These are phyloP conservation scores for Polylopha cassiicola DNA, from an alignment of 2,888 invertebrate genomes.

Conservation along the genomic window DNA sequence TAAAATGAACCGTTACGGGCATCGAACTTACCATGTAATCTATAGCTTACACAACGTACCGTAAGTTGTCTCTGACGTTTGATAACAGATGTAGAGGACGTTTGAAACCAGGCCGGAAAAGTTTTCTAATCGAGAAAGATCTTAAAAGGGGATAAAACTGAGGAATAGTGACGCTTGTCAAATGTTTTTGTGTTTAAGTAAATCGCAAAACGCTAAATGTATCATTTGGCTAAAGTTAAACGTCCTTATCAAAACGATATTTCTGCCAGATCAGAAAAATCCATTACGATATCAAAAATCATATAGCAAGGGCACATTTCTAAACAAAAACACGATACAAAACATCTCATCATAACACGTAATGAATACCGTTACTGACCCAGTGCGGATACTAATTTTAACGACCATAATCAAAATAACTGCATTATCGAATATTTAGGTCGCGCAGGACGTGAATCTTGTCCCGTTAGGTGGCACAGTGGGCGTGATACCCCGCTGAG, in stretches of 20 bases:
- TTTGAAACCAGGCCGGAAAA: constrained; percentile 15
- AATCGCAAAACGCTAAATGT: too few relatives aligned
- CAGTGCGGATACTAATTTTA: constrained; percentile 23
- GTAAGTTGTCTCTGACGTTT: too few relatives aligned
- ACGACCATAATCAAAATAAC: constrained; percentile 23
- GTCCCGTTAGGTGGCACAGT: constrained; percentile 27
- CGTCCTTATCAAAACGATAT: too few relatives aligned
- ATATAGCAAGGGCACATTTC: constrained; percentile 1
- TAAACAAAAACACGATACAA: constrained; percentile 2
- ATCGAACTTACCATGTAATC: too few relatives aligned
- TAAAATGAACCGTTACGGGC: constrained; percentile 62
- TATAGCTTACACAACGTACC: too few relatives aligned
- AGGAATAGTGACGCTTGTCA: too few relatives aligned
- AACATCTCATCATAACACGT: constrained; percentile 12
- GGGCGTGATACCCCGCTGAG: constrained; percentile 14
- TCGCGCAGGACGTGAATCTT: constrained; percentile 27
- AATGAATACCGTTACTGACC: constrained; percentile 22
- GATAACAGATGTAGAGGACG: too few relatives aligned
- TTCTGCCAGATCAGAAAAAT: too few relatives aligned
- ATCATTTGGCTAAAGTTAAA: too few relatives aligned
- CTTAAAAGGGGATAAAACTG: too few relatives aligned
- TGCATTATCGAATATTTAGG: constrained; percentile 25
- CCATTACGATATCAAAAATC: too few relatives aligned
- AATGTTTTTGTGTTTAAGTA: too few relatives aligned
- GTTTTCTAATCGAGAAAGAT: neutral